Conservation (phyloP, 2,888 invertebrate genomes). For the Asteroscopus sphinx region DNA sequence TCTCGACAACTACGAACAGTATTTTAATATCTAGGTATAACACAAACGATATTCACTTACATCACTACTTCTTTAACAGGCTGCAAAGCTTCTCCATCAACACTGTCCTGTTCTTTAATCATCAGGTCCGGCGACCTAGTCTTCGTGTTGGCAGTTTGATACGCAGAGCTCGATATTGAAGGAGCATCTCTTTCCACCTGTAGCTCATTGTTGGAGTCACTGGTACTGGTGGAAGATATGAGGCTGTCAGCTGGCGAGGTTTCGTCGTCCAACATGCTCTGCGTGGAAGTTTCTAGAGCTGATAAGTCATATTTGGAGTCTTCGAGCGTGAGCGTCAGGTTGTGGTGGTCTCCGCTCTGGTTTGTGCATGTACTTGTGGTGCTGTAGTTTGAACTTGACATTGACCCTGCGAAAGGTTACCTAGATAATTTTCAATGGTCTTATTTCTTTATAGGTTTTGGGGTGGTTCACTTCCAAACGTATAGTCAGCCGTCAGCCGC, state of each 20-base stretch:
- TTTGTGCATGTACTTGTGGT: constrained; percentile 87
- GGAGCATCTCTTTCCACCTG: constrained; percentile 84
- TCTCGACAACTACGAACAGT: too few species aligned
- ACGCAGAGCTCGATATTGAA: constrained; percentile 79
- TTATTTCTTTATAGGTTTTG: too few species aligned
- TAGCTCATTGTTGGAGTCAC: constrained; percentile 90
- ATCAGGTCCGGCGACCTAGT: constrained; percentile 85
- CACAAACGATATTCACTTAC: constrained; percentile 74
- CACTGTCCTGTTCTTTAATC: constrained; percentile 69
- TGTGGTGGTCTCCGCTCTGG: constrained; percentile 84
- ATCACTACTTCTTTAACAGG: constrained; percentile 75
- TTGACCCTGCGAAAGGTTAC: constrained; percentile 75
- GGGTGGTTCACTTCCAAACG: too few species aligned
- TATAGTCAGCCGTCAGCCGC: too few species aligned
- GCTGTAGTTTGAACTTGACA: constrained; percentile 88
- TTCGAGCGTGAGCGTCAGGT: constrained; percentile 91
- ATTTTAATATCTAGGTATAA: too few species aligned
- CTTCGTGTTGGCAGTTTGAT: constrained; percentile 88
- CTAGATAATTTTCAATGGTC: too few species aligned
- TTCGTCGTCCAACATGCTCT: constrained; percentile 94
- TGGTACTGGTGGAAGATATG: constrained; percentile 91
- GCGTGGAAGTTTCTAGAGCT: constrained; percentile 91
- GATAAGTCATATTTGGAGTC: constrained; percentile 94
- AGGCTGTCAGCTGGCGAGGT: constrained; percentile 95
- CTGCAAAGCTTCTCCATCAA: constrained; percentile 77